Base-by-base conservation (phyloP, 2,888 invertebrate species). In the Drosophila barbarae region DNA sequence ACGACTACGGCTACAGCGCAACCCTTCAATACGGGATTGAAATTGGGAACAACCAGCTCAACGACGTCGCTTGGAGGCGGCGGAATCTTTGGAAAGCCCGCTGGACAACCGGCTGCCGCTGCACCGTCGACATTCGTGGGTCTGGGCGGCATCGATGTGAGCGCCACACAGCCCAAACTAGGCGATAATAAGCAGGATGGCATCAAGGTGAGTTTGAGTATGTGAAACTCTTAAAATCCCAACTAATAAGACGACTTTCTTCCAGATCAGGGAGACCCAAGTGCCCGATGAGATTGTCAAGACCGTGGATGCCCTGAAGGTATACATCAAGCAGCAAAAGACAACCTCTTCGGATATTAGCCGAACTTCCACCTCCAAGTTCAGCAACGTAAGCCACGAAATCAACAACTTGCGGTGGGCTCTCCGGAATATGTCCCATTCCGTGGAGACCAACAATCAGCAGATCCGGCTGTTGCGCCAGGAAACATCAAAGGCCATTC, bases 271-370 rank as follows among this genome's bases (percentile, higher is more conserved):
- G 72, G 90, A 90, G 53, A 88, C 87, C 0, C 88, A 88, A 73
- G 87, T 97, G 60, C 96, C 96, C 1, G 94, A 94, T 78, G 95
- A 95, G 89, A 92, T 97, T 52, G 90, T 92, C 26, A 93, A 93
- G 72, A 93, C 94, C 0, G 94, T 97, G 28, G 95, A 96, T 61
- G 90, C 92, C 3, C 94, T 97, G 85, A 96, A 96, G 90, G 93
- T 93, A 60, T 94, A 95, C 88, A 94, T 97, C 0, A 96, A 96
- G 90, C 94, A 94, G 61, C 96, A 97, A 87, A 97, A 97, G 88
- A 91, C 92, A 0, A 90, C 94, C 35, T 93, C 95, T 67, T 95
- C 96, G 1, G 96, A 96, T 83, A 94, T 97, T 46, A 94, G 95
- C 79, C 90, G 95, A 56, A 93, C 92, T 0, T 92, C 92, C 1